Percentiles rank a stretch among this genome's conserved stretches.
These are phyloP conservation scores for Drosophila monieri DNA, from an alignment of 2,888 invertebrate species.

Conservation along the genomic window DNA sequence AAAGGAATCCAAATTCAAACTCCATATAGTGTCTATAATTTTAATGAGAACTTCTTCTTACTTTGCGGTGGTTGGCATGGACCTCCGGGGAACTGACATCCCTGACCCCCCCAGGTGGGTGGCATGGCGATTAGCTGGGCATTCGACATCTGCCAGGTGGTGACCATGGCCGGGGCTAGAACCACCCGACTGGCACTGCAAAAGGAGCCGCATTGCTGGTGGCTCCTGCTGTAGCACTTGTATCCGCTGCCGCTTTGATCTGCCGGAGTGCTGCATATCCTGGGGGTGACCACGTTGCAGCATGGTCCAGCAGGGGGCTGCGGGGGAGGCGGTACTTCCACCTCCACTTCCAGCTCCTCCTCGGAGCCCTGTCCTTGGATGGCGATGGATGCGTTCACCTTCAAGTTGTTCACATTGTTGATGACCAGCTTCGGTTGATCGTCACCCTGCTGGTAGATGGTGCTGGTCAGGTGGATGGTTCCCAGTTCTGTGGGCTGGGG, in stretches of 20 bases:
- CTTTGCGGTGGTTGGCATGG: conserved; percentile 45
- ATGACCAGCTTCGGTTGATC: conserved; percentile 44
- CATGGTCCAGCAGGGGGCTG: conserved; percentile 46
- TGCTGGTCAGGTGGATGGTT: conserved; percentile 49
- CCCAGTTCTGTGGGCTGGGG: conserved; percentile 47
- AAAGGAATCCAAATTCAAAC: too few species aligned
- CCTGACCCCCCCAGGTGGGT: conserved; percentile 48
- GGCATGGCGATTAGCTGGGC: conserved; percentile 54
- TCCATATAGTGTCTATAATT: neutral
- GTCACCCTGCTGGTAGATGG: conserved; percentile 46
- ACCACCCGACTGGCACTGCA: conserved; percentile 69
- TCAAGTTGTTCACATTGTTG: conserved; percentile 64
- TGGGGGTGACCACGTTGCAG: conserved; percentile 73
- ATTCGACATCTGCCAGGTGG: conserved; percentile 40
- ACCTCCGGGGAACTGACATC: conserved; percentile 31
- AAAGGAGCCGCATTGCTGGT: conserved; percentile 68
- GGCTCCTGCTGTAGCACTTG: conserved; percentile 69
- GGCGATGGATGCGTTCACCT: conserved; percentile 57
- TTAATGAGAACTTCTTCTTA: conserved; percentile 13
- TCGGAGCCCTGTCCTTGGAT: conserved; percentile 32
- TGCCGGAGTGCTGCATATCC: conserved; percentile 56
- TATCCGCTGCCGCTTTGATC: conserved; percentile 44
- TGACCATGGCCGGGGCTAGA: conserved; percentile 51
- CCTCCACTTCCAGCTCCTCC: conserved; percentile 25
- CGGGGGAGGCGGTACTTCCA: neutral